A percentile compares a stretch with the other conserved stretches of the same genome.
Evolutionary conservation across 1,140 invertebrate species (phyloP).

Genomic region (Helicoverpa armigera): DNA sequence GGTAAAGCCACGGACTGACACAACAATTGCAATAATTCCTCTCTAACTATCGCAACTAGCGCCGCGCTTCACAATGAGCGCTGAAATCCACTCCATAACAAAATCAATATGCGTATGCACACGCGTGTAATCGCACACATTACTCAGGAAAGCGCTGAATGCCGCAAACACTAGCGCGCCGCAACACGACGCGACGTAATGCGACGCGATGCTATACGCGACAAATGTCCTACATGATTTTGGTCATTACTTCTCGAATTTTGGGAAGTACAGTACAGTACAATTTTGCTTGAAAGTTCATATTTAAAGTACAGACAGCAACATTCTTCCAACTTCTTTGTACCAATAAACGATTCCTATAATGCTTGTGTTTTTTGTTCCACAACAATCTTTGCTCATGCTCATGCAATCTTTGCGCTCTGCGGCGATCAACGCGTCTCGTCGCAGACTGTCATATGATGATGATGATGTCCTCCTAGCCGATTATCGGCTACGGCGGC

Average conservation of each 20-base stretch:
- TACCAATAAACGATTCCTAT: too few relatives aligned
- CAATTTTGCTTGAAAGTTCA: too few relatives aligned
- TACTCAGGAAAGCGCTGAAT: slow-evolving; percentile 27
- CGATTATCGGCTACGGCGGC: too few relatives aligned
- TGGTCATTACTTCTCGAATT: too few relatives aligned
- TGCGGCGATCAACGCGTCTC: neutral
- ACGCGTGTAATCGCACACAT: slow-evolving; percentile 24
- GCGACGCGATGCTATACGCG: neutral
- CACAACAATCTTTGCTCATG: too few relatives aligned
- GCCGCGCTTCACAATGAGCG: neutral
- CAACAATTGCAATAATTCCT: neutral
- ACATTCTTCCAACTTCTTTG: too few relatives aligned
- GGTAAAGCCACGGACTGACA: neutral
- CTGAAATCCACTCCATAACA: neutral
- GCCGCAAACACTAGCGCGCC: slow-evolving; percentile 13
- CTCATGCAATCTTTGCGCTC: too few relatives aligned
- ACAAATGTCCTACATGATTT: too few relatives aligned
- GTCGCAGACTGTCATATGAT: neutral
- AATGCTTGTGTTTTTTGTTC: too few relatives aligned
- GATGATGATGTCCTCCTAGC: too few relatives aligned
- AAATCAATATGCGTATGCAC: slow-evolving; percentile 18
- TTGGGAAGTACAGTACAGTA: too few relatives aligned
- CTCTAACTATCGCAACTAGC: neutral
- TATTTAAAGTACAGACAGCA: too few relatives aligned
- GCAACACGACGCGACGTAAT: neutral